Evolutionary conservation across 35 echinoderm and acorn worm genomes (phyloP).

Genomic region (Strongylocentrotus purpuratus): DNA sequence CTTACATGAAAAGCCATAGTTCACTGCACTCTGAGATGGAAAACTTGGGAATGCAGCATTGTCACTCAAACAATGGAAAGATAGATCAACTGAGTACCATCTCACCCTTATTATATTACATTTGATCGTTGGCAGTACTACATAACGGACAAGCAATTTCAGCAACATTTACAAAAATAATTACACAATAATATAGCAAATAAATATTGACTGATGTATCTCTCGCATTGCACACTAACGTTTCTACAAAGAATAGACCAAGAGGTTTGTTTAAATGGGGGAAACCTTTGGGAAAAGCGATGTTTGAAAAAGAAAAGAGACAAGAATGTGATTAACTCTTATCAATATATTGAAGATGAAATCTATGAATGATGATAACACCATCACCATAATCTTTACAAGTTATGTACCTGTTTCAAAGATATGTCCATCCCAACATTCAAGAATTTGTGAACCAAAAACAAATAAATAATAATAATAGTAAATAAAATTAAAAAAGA

Average conservation of each 20-base stretch:
- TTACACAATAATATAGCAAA: not conserved
- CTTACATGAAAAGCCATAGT: not conserved
- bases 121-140: not conserved
- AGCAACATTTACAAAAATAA: slow-evolving; percentile 12
- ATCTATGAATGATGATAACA: no score
- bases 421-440: not conserved
- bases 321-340: no score
- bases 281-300: no score
- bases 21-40: not conserved
- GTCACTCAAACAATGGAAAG: not conserved
- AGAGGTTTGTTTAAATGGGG: no score
- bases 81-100: not conserved
- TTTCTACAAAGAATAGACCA: not conserved
- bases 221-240: not conserved
- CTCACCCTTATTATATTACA: not conserved
- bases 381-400: no score
- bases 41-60: slow-evolving; percentile 1
- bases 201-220: not conserved
- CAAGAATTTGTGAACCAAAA: not conserved
- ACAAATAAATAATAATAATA: no score
- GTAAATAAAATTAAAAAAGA: no score
- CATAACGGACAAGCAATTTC: not conserved
- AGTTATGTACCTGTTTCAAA: not conserved
- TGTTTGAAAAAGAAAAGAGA: not conserved
- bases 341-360: no score